Evolutionary conservation across 1,140 invertebrate genomes (phyloP), one percentile per base, ranked within the genome.

Genomic region (Matsumurasca onukii): DNA sequence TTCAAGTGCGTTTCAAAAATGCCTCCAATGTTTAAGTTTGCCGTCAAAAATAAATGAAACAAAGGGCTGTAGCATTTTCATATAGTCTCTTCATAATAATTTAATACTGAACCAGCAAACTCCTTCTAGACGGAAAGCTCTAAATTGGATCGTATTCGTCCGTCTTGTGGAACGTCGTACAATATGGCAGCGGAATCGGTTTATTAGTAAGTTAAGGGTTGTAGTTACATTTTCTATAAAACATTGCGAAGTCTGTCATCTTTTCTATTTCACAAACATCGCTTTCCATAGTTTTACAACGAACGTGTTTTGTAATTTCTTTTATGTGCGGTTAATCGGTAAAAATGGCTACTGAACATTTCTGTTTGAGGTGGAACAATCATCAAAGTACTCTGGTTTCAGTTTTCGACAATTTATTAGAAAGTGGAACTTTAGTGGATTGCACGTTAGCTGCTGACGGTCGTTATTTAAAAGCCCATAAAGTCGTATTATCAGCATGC

Each of bases 321-420:
- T 20, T 27, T 25, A 27, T 59, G 55, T 13, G 5, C 17, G 17
- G 3, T 1, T 1, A 63, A 12, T 63, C 5, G 20, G 1, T 12
- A 1, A 31, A 20, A 48, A 65, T 65, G 62, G 62, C 62, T 3
- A 45, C 67, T n/a, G 67, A 95, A 84, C 92, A 95, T 83, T 95
- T 95, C 82, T 95, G 93, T 83, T 83, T 97, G 76, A 86, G 92
- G 80, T 97, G 93, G 93, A 95, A 95, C 83, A 95, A 95, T 81
- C 93, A 96, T 81, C 93, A 95, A 80, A 91, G 89, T 71, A 96
- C 94, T 70, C 83, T 96, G 77, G 90, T 95, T 75, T 91, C 92
- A 75, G 93, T 95, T 74, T 95, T 97, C 81, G 93, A 96, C 82
- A 91, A 90, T 73, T 84, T 97, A 70, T 81, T 95, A 73, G 91